phyloP scores from a whole-genome alignment of 1,140 invertebrate species.

The Drosophila santomea region DNA sequence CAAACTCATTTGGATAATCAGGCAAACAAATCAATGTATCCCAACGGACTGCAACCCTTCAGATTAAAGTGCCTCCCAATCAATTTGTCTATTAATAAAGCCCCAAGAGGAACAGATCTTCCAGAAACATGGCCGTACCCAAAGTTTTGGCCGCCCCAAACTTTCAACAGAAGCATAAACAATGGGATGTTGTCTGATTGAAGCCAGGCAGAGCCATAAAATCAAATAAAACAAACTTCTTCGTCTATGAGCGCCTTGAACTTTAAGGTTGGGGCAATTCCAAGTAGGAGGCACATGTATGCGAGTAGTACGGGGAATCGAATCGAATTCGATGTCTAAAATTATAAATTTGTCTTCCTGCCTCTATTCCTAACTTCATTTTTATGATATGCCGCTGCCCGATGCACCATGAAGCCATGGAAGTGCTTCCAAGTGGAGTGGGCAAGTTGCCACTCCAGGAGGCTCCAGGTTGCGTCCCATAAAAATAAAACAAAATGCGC shows the following conservation, averaged over 20 bases:
- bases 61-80: slow-evolving; percentile 47
- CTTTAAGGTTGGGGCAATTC: slow-evolving; percentile 52
- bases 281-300: slow-evolving; percentile 32
- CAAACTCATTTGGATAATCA: slow-evolving; percentile 25
- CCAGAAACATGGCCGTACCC: slow-evolving; percentile 33
- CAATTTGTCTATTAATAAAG: slow-evolving; percentile 71
- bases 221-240: slow-evolving; percentile 67
- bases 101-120: slow-evolving; percentile 26
- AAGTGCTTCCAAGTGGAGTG: slow-evolving; percentile 41
- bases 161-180: slow-evolving; percentile 74
- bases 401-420: not conserved
- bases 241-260: slow-evolving; percentile 72
- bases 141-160: slow-evolving; percentile 44
- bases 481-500: slow-evolving; percentile 53
- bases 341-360: slow-evolving; percentile 64
- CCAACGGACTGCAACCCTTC: slow-evolving; percentile 45
- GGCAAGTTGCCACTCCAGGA: slow-evolving; percentile 40
- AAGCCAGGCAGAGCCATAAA: slow-evolving; percentile 53
- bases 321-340: slow-evolving; percentile 64
- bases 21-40: slow-evolving; percentile 24
- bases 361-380: slow-evolving; percentile 55
- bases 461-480: slow-evolving; percentile 32
- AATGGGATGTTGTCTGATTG: slow-evolving; percentile 60
- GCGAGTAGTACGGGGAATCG: slow-evolving; percentile 27
- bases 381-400: slow-evolving; percentile 46